These are phyloP conservation scores for Akabosia matsudoensis DNA, from an alignment of 1,140 invertebrate genomes.

Conservation along the genomic window DNA sequence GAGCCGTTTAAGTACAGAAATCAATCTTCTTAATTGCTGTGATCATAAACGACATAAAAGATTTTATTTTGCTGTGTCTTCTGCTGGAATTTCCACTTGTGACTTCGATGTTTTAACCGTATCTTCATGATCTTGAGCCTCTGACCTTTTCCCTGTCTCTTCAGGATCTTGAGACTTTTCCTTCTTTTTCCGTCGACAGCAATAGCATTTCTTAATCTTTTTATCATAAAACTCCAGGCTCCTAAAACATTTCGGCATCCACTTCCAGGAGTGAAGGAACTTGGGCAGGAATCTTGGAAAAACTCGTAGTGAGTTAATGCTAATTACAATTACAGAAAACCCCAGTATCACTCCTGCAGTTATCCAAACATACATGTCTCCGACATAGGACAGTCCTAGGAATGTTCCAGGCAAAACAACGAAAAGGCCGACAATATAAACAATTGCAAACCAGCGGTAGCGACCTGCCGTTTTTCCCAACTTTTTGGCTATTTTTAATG, in stretches of 20 bases:
- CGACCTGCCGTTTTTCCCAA: slow-evolving; percentile 56
- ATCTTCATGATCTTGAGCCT: background rate
- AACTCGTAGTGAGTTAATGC: slow-evolving; percentile 51
- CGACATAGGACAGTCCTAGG: slow-evolving; percentile 52
- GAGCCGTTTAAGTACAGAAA: too few species aligned
- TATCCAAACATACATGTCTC: slow-evolving; percentile 22
- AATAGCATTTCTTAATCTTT: slow-evolving; percentile 27
- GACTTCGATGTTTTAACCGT: too few species aligned
- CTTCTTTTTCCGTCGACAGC: background rate
- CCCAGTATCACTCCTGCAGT: slow-evolving; percentile 44
- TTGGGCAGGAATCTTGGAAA: slow-evolving; percentile 52
- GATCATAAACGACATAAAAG: too few species aligned
- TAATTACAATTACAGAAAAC: slow-evolving; percentile 46
- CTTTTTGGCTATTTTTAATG: slow-evolving; percentile 57
- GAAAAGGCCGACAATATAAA: slow-evolving; percentile 58
- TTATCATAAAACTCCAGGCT: slow-evolving; percentile 52
- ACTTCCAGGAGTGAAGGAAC: slow-evolving; percentile 55
- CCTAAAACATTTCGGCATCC: slow-evolving; percentile 54
- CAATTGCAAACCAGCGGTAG: slow-evolving; percentile 58
- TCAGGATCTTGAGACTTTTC: background rate
- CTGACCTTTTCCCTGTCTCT: background rate
- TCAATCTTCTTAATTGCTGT: too few species aligned
- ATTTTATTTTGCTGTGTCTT: too few species aligned
- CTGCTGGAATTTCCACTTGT: too few species aligned
- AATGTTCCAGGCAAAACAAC: slow-evolving; percentile 55